Conservation (phyloP, 2,113 vertebrate genomes). For the Onychostruthus taczanowskii region DNA sequence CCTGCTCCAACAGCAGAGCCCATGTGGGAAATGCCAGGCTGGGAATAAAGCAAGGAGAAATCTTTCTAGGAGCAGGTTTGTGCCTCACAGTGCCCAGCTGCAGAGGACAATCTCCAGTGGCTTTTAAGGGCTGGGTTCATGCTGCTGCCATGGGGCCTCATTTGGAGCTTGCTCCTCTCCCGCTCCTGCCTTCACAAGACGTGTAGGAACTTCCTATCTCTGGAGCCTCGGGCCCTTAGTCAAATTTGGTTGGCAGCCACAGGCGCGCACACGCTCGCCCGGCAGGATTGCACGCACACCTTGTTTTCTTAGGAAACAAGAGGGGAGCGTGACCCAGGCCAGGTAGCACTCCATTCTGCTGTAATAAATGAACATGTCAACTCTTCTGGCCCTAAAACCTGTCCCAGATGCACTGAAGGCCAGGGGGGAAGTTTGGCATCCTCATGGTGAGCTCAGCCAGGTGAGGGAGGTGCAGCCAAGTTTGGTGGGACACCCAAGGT, state of each 20-base stretch:
- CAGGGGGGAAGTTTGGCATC: not conserved
- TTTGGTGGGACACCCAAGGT: accelerated
- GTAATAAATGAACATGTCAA: not conserved
- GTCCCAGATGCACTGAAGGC: not conserved
- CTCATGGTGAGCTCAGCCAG: accelerated
- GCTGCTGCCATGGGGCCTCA: not conserved
- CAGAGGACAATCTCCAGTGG: not conserved
- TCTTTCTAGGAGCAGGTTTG: not conserved
- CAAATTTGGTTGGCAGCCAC: not conserved
- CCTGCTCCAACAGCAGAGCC: not conserved
- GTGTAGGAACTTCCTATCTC: not conserved
- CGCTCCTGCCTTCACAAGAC: not conserved
- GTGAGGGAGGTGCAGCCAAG: accelerated
- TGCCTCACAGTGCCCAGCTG: accelerated
- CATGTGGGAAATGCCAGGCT: not conserved
- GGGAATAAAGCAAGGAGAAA: not conserved
- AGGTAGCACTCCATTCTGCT: not conserved
- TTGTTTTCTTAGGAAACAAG: not conserved
- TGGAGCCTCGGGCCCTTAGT: not conserved
- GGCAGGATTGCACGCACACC: not conserved
- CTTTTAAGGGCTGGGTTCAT: not conserved
- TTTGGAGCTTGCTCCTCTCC: not conserved
- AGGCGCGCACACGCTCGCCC: not conserved
- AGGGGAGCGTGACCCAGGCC: not conserved
- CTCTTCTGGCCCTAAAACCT: not conserved